phyloP scores from a whole-genome alignment of 2,888 invertebrate species.

The Drosophila neotestacea region DNA sequence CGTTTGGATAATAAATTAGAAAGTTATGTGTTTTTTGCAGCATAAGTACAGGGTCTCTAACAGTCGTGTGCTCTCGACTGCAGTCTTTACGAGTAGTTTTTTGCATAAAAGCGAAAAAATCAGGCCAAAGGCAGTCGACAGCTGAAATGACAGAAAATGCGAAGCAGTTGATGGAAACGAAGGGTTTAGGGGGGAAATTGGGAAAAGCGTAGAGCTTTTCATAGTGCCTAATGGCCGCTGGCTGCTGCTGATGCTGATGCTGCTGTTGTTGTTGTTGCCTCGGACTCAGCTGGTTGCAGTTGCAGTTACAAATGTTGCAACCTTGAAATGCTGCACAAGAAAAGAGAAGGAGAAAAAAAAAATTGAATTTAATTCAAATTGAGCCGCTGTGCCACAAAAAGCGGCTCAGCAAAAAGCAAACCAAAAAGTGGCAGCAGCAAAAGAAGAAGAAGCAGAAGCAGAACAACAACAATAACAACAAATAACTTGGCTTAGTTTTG shows the following conservation, averaged over 20 bases:
- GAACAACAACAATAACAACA: conserved; percentile 2
- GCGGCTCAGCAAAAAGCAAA: conserved; percentile 27
- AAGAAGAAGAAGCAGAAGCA: background rate
- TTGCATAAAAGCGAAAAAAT: conserved; percentile 46
- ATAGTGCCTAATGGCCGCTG: conserved; percentile 68
- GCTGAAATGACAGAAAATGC: conserved; percentile 65
- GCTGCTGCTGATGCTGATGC: conserved; percentile 39
- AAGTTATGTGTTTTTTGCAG: too few species aligned
- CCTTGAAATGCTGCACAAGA: conserved; percentile 60
- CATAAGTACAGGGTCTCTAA: too few species aligned
- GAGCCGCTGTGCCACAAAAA: conserved; percentile 52
- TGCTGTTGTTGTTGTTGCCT: conserved; percentile 22
- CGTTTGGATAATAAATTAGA: too few species aligned
- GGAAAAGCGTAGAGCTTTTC: conserved; percentile 28
- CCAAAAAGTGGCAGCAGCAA: conserved; percentile 15
- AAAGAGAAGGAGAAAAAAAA: conserved; percentile 40
- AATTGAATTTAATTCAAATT: conserved; percentile 77
- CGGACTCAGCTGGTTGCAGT: conserved; percentile 22
- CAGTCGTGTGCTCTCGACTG: too few species aligned
- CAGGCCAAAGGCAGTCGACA: conserved; percentile 46
- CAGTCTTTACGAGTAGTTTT: background rate
- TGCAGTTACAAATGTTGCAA: conserved; percentile 49
- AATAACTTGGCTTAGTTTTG: conserved; percentile 41
- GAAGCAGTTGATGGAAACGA: conserved; percentile 13
- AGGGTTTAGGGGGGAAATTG: conserved; percentile 3